A percentile compares a stretch with the other conserved stretches of the same genome.
phyloP scores from a whole-genome alignment of 30 jellyfish, hydroid and myxozoan genomes.

The Cassiopea xamachana region DNA sequence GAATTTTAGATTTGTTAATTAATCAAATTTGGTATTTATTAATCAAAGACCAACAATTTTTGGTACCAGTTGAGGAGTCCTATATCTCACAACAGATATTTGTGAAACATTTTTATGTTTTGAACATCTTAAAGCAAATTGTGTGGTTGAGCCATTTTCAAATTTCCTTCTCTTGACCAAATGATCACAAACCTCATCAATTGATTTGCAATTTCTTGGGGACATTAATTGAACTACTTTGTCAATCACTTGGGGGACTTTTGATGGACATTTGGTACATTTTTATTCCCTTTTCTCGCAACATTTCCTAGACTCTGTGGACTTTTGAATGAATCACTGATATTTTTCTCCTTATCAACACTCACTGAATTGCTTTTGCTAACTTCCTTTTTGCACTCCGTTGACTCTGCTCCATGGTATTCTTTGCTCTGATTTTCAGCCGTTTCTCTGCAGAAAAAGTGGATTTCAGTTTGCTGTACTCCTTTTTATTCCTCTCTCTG shows the following conservation, averaged over 20 bases:
- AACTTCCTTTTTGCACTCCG: neutral
- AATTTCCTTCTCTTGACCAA: neutral
- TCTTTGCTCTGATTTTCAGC: neutral
- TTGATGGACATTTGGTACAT: neutral
- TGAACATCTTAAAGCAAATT: conserved; percentile 18
- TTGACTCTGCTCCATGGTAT: neutral
- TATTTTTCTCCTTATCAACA: neutral
- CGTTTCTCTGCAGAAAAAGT: neutral
- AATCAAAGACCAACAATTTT: conserved; percentile 53
- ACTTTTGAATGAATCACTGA: neutral
- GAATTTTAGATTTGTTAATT: conserved; percentile 26
- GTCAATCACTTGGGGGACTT: neutral
- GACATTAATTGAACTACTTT: neutral
- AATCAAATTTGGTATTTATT: neutral
- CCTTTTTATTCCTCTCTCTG: neutral
- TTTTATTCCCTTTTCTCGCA: neutral
- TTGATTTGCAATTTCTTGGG: neutral
- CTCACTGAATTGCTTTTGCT: neutral
- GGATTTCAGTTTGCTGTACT: neutral
- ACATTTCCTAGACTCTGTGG: neutral
- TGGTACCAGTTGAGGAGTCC: conserved; percentile 45
- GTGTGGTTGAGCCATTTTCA: conserved; percentile 28
- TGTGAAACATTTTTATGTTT: conserved; percentile 19
- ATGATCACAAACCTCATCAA: neutral
- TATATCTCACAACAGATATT: conserved; percentile 22